Evolutionary conservation across 64 coral and sea anemone genomes (phyloP).

Genomic region (Pachyseris speciosa): DNA sequence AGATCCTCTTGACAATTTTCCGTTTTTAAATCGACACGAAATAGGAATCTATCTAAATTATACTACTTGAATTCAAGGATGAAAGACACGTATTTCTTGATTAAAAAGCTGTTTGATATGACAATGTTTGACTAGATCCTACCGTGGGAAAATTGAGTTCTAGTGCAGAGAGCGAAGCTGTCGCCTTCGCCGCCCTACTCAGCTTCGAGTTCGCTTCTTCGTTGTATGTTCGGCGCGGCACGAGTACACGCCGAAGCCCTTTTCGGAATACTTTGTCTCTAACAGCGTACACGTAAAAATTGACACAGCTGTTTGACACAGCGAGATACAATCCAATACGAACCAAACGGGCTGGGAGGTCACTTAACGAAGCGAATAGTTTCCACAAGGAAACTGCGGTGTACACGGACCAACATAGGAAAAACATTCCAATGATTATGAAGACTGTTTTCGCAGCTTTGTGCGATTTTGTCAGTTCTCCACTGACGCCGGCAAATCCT

Average conservation of each 20-base stretch:
- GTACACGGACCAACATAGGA: conserved; percentile 38
- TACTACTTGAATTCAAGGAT: no score
- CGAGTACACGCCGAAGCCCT: neutral
- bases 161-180: neutral
- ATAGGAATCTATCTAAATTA: no score
- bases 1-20: no score
- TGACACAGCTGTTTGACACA: conserved; percentile 42
- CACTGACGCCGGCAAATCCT: neutral
- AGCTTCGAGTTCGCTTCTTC: conserved; percentile 15
- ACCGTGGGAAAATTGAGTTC: neutral
- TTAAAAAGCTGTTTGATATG: neutral
- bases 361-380: conserved; percentile 10
- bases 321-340: conserved; percentile 42
- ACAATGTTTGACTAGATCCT: neutral
- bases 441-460: conserved; percentile 32
- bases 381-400: conserved; percentile 43
- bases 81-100: no score
- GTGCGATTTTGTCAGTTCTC: neutral
- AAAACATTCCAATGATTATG: conserved; percentile 45
- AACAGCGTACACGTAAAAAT: conserved; percentile 55
- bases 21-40: no score
- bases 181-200: neutral
- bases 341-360: conserved; percentile 35
- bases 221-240: neutral
- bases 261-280: conserved; percentile 44